Base-by-base conservation (phyloP, 1,140 invertebrate genomes). In the Mamestra configurata region DNA sequence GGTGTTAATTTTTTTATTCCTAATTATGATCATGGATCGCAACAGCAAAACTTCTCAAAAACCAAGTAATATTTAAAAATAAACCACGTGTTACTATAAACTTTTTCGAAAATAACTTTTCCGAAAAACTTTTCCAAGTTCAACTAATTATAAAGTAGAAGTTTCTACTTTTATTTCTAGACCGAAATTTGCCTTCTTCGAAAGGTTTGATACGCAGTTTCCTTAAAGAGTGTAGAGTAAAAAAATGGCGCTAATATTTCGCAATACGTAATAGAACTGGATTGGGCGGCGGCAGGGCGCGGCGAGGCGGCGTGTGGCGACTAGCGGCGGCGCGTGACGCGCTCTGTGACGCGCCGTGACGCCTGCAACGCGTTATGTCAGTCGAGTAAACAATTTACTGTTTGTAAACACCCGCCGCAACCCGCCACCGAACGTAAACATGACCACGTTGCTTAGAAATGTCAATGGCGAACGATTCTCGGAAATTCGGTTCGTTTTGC, bases 381-480 rank as follows among this genome's bases (percentile, higher is more conserved):
- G 79, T 57, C 66, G 84, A 84, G 89, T 90, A 90, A 92, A 92
- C 90, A 93, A 88, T 89, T 88, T 89, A 84, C 80, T 94, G 91
- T 94, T 94, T 92, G 90, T 92, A 93, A 94, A 94, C 92, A 93
- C 68, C 53, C 59, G 73, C 85, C 84, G 79, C 78, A 61, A 81
- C 70, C 82, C 86, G 79, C 82, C 75, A 51, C 49, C 61, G 78
- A 82, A 89, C 87, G 90, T 92, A 93, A 93, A 93, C 88, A 93
- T 76, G 40, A 72, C 83, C 87, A 90, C 82, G 86, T 81, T 89
- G 88, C 87, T 88, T 88, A 88, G 88, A 82, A 83, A 89, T 89
- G 85, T 89, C 88, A 88, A 89, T 89, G 86, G 84, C 84, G 80
- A 82, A 80, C 76, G 76, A 53, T 84, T 80, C 83, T 77, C 43